Conservation (phyloP, 2,113 vertebrate species). For the Coreoperca whiteheadi region DNA sequence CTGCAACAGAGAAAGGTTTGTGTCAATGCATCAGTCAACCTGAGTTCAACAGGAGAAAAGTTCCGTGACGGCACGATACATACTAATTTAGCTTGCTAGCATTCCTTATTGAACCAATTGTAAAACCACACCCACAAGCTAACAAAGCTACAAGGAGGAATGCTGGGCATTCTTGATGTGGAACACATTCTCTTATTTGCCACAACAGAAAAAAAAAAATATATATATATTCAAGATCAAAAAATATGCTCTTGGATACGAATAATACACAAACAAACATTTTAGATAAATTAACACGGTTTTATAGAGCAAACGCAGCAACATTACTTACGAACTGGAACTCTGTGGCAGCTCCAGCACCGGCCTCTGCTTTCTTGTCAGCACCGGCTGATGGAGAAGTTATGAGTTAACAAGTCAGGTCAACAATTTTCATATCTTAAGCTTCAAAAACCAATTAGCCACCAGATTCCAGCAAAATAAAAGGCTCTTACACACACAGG, state of each 20-base stretch:
- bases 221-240: background rate
- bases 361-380: constrained; percentile 98
- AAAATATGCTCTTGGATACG: background rate
- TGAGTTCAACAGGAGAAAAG: background rate
- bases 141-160: background rate
- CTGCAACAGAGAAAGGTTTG: constrained; percentile 78
- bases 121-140: background rate
- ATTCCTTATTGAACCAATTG: constrained; percentile 4
- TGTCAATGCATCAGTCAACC: constrained; percentile 8
- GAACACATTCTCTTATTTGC: constrained; percentile 13
- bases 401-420: background rate
- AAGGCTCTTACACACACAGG: background rate
- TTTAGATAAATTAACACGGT: background rate
- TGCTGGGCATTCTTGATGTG: background rate
- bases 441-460: background rate
- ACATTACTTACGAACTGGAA: constrained; percentile 96
- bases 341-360: constrained; percentile 96
- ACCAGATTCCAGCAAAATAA: background rate
- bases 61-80: background rate
- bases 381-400: constrained; percentile 88
- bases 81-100: constrained; percentile 21
- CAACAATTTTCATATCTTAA: too few relatives aligned
- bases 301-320: background rate
- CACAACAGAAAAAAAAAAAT: background rate
- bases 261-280: background rate